Base-by-base conservation (phyloP, 2,888 invertebrate species). In the Lamellibrachia satsuma region DNA sequence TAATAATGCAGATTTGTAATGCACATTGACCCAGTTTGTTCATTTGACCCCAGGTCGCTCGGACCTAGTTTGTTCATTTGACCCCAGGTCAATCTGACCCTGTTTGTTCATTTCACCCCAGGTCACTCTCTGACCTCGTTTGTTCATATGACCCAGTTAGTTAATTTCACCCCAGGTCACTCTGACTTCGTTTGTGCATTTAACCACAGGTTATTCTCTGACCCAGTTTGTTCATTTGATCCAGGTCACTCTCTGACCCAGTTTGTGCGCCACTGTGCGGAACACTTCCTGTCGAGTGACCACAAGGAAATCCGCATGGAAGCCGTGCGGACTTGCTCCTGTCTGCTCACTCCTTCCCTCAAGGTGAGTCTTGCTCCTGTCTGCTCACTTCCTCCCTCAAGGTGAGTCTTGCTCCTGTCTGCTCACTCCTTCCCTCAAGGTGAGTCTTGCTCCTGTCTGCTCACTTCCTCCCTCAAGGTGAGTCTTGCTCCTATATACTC, bases 311-410 rank as follows among this genome's bases (percentile, higher is more conserved):
- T 99, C 11, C 97, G 98, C 52, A 97, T 99, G 94, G 99, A 99
- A 97, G 98, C 99, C 22, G 99, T 99, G 0, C 98, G 98, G 96
- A 99, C 99, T 0, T 98, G 99, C 95, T 98, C 98, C 27, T 98
- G 98, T 93, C 97, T 99, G 39, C 97, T 99, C 52, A 97, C 98
- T 93, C 98, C 99, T 93, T 98, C 93, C 7, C 97, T 98, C 52
- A 97, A 97, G 93, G 96, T 96, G 93, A 94, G 95, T 94, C 15
- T 92, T 60, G 39, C 9, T 92, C 52, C 27, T 51, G 39, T 90
- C 90, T 90, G 7, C 39, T 92, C 52, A 60, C 4, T 7, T 55
- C 52, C 52, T 93, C 51, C 8, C 92, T 92, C 39, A 55, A 15
- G n/a, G 57, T 91, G 52, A 52, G 52, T 90, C 90, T 90, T 39